A percentile compares a stretch with the other conserved stretches of the same genome.
Evolutionary conservation across 1,140 invertebrate genomes (phyloP).

Genomic region (Pseudomyrmex cubaensis): DNA sequence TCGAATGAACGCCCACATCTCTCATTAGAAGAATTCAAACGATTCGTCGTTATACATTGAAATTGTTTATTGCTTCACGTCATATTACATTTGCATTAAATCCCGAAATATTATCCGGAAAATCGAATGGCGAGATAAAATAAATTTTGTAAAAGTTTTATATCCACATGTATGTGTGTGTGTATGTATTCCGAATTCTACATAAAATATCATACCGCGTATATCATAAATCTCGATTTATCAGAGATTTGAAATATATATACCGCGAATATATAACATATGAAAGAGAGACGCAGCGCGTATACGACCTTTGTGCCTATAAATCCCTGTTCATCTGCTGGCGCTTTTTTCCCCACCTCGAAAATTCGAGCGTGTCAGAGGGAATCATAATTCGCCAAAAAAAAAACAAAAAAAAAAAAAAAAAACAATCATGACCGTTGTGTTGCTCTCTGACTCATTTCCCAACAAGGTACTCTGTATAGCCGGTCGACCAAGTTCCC

Average conservation of each 20-base stretch:
- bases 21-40: no score
- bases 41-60: no score
- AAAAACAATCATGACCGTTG: conserved; percentile 45
- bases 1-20: no score
- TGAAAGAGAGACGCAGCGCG: not conserved
- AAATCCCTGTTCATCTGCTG: conserved; percentile 5
- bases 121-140: no score
- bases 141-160: no score
- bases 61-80: no score
- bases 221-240: not conserved
- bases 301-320: not conserved
- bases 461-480: conserved; percentile 9
- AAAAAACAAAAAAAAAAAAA: not conserved
- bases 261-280: not conserved
- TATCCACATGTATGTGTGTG: no score
- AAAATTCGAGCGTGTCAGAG: not conserved
- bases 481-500: conserved; percentile 39
- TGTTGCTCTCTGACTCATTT: conserved; percentile 52
- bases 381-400: not conserved
- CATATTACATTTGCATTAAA: no score
- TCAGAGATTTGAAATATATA: not conserved
- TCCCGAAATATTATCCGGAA: no score
- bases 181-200: not conserved
- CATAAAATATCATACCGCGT: no score
- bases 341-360: not conserved